Evolutionary conservation across 2,888 invertebrate genomes (phyloP).

Genomic region (Drosophila longiperda): DNA sequence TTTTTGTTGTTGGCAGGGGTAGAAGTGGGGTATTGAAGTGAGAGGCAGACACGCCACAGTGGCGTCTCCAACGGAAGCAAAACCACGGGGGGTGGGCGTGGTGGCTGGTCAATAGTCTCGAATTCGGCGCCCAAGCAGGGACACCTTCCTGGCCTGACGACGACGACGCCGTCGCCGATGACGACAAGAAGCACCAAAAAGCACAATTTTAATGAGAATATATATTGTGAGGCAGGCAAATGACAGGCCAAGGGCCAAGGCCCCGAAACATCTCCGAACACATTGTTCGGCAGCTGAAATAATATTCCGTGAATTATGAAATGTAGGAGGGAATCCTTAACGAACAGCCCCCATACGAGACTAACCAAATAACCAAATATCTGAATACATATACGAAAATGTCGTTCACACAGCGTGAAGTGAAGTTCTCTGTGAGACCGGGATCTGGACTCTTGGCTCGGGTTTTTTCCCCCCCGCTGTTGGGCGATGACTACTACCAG

Average conservation of each 20-base stretch:
- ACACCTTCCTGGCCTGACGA: constrained; percentile 45
- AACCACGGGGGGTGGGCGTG: constrained; percentile 81
- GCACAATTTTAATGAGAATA: constrained; percentile 82
- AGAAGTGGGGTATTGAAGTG: background rate
- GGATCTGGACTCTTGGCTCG: constrained; percentile 25
- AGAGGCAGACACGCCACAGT: constrained; percentile 67
- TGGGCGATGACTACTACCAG: constrained; percentile 76
- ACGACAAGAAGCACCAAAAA: constrained; percentile 71
- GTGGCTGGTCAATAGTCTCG: constrained; percentile 46
- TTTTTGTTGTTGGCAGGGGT: background rate
- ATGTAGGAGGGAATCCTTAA: constrained; percentile 69
- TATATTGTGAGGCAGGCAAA: constrained; percentile 75
- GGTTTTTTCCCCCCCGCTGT: constrained; percentile 67
- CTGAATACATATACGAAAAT: constrained; percentile 65
- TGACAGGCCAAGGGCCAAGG: constrained; percentile 62
- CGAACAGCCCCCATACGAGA: constrained; percentile 48
- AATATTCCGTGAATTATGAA: constrained; percentile 82
- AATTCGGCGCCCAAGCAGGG: constrained; percentile 55
- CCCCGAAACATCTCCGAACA: constrained; percentile 25
- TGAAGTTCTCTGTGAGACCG: constrained; percentile 16
- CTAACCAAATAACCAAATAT: constrained; percentile 8
- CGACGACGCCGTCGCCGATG: constrained; percentile 31
- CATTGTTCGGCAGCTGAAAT: constrained; percentile 74
- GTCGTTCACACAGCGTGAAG: constrained; percentile 81
- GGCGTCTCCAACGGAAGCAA: constrained; percentile 82